Evolutionary conservation across 2,797 vertebrate genomes (phyloP).

Genomic region (Danio jaintianensis): DNA sequence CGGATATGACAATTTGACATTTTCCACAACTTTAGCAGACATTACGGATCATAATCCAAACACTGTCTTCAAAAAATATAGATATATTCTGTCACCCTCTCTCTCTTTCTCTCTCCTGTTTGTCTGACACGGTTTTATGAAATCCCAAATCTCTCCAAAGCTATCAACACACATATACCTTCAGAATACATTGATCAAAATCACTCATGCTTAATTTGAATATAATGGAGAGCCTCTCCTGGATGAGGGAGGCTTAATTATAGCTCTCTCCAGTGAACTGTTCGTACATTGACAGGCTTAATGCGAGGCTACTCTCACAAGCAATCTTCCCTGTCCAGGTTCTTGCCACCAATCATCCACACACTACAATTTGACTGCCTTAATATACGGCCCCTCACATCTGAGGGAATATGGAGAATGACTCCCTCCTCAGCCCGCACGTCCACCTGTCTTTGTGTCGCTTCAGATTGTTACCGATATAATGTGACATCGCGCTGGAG

Average conservation of each 20-base stretch:
- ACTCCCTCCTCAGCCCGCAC: conserved; percentile 38
- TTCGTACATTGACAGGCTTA: conserved; percentile 86
- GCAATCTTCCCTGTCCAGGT: conserved; percentile 62
- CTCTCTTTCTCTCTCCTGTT: conserved; percentile 5
- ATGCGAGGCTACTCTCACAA: conserved; percentile 80
- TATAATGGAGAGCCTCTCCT: conserved; percentile 89
- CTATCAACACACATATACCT: conserved; percentile 42
- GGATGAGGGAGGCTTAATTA: conserved; percentile 90
- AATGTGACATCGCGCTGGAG: conserved; percentile 18
- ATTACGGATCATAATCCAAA: conserved; percentile 33
- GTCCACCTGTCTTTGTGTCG: conserved; percentile 32
- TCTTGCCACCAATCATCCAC: conserved; percentile 62
- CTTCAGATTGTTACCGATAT: conserved; percentile 49
- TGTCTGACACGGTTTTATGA: conserved; percentile 36
- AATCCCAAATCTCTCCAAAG: conserved; percentile 32
- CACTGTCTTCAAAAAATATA: conserved; percentile 11
- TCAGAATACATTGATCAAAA: conserved; percentile 56
- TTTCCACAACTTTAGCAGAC: conserved; percentile 33
- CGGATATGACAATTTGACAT: conserved; percentile 22
- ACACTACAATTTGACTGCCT: conserved; percentile 68
- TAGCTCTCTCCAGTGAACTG: conserved; percentile 83
- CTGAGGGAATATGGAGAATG: conserved; percentile 44
- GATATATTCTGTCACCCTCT: conserved; percentile 4
- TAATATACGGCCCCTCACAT: conserved; percentile 49
- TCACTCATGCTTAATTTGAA: conserved; percentile 86